Base-by-base conservation (phyloP, 2,797 vertebrate species). In the Catostomus latipinnis region DNA sequence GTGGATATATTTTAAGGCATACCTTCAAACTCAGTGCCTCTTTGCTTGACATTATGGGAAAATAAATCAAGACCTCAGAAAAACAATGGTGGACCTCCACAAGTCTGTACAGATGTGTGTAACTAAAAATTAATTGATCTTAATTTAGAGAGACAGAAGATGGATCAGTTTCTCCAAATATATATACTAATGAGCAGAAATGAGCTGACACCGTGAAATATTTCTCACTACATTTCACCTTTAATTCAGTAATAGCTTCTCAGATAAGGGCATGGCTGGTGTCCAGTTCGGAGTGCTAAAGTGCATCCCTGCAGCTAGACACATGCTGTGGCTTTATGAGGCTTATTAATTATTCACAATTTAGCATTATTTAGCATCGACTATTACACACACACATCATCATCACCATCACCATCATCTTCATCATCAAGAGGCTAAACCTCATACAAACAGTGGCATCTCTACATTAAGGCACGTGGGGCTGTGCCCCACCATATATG, bases 291-390 rank as follows among this genome's bases (percentile, higher is more conserved):
- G 50, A 71, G 67, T 63, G 76, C 66, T 78, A 78, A 78, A 61
- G 68, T 71, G 75, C 58, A 54, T 78, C 67, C 57, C 57, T 54
- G 67, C 50, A 54, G n/a, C 69, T 46, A 53, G 4, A 74, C 62
- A 53, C 60, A 79, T 2, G 49, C 60, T 57, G 54, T 43, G 74
- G 62, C 75, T 60, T 78, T 78, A 62, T 70, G 46, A 18, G n/a
- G 53, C 14, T 11, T 56, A 78, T 71, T 71, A 71, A 71, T 71
- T 71, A 78, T 78, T 78, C 68, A 78, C 4, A 11, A 56, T 78
- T 78, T 56, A 78, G 34, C 49, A 78, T 63, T 71, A 56, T 78
- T 67, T 6, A 13, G 13, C 22, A 70, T 12, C 58, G 65, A 49
- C 11, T 76, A 75, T 60, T 11, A 54, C 53, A 45, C 9, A 8